phyloP scores from a whole-genome alignment of 2,113 vertebrate species.

The Vidua macroura region DNA sequence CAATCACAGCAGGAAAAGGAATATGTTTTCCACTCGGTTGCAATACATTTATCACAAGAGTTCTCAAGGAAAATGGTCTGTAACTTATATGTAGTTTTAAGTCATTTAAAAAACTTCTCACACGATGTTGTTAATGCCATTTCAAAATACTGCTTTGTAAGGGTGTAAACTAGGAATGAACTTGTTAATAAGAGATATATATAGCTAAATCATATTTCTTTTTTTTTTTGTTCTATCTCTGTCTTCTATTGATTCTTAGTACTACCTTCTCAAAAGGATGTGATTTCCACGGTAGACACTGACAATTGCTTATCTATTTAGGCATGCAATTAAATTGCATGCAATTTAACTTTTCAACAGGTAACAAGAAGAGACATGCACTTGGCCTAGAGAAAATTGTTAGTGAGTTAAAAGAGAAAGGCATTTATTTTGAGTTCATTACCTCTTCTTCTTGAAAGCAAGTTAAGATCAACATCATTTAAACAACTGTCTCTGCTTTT shows the following conservation, averaged over 20 bases:
- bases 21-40: conserved; percentile 64
- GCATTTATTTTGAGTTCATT: not conserved
- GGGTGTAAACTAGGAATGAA: conserved; percentile 10
- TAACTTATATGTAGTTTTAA: conserved; percentile 51
- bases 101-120: conserved; percentile 45
- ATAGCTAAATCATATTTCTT: not conserved
- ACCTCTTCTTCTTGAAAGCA: not conserved
- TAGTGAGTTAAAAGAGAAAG: not conserved
- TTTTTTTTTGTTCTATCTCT: not conserved
- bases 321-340: not conserved
- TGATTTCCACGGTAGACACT: not conserved
- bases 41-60: conserved; percentile 58
- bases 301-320: conserved; percentile 34
- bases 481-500: not conserved
- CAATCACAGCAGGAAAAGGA: conserved; percentile 70
- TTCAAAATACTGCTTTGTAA: conserved; percentile 24
- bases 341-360: conserved; percentile 28
- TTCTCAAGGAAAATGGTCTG: conserved; percentile 60
- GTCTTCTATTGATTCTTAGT: not conserved
- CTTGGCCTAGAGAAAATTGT: not conserved
- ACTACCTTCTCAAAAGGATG: not conserved
- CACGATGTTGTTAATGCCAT: not conserved
- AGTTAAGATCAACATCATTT: not conserved
- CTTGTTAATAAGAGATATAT: not conserved
- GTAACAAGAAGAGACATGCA: not conserved